phyloP scores from a whole-genome alignment of 2,113 vertebrate species.

The Cephalopterus ornatus region DNA sequence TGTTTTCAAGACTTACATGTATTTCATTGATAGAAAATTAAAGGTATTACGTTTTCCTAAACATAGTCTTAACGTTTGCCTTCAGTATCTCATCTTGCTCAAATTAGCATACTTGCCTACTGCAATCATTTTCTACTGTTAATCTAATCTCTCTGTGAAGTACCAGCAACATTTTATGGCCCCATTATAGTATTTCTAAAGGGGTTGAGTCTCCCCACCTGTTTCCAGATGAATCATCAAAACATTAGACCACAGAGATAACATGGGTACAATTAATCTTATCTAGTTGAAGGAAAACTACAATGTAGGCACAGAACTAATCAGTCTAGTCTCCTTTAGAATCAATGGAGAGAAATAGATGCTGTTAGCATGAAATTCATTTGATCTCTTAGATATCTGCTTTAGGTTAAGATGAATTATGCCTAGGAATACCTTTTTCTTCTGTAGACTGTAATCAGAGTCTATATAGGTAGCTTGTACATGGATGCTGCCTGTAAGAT shows the following conservation, averaged over 20 bases:
- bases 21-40: neutral
- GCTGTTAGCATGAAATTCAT: neutral
- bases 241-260: neutral
- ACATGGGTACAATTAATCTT: neutral
- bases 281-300: neutral
- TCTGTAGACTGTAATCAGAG: neutral
- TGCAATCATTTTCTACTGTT: neutral
- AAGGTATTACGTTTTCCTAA: neutral
- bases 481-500: neutral
- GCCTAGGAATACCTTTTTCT: neutral
- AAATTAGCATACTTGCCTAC: neutral
- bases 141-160: neutral
- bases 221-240: neutral
- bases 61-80: rapidly evolving
- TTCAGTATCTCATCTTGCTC: neutral
- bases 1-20: neutral
- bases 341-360: neutral
- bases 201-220: neutral
- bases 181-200: neutral
- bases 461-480: neutral
- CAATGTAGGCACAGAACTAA: neutral
- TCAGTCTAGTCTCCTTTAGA: neutral
- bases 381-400: neutral
- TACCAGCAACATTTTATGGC: neutral
- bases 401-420: neutral